phyloP scores from a whole-genome alignment of 2,113 vertebrate species.

The Ochotona curzoniae region DNA sequence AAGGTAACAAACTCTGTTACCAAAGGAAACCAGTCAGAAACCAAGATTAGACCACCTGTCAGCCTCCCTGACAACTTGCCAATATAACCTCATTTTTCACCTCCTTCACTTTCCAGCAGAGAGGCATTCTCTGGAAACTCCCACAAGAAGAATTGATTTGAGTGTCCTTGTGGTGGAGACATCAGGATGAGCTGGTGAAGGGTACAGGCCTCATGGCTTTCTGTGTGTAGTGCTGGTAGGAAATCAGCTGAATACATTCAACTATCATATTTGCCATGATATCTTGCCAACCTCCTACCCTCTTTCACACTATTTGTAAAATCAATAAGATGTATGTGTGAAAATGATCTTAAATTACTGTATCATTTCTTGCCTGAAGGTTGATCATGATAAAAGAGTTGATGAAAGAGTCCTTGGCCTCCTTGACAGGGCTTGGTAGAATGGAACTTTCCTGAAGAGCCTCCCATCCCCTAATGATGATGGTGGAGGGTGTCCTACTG shows the following conservation, averaged over 20 bases:
- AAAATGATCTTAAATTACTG: conserved; percentile 49
- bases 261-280: background rate
- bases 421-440: background rate
- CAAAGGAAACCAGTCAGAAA: conserved; percentile 16
- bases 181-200: background rate
- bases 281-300: conserved; percentile 38
- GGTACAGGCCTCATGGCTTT: background rate
- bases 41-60: background rate
- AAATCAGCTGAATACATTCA: background rate
- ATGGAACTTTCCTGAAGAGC: conserved; percentile 4
- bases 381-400: conserved; percentile 53
- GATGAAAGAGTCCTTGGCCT: conserved; percentile 1
- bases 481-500: background rate
- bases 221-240: background rate
- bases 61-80: conserved; percentile 11
- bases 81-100: background rate
- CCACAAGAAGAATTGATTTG: conserved; percentile 10
- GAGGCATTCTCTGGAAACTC: background rate
- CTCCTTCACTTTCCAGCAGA: background rate
- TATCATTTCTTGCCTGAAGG: conserved; percentile 53
- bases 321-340: conserved; percentile 48
- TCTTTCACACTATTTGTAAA: conserved; percentile 61
- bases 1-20: conserved; percentile 36
- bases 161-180: background rate
- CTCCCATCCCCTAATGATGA: background rate